Evolutionary conservation across 2,113 vertebrate genomes (phyloP).

Genomic region (Lepidothrix coronata): DNA sequence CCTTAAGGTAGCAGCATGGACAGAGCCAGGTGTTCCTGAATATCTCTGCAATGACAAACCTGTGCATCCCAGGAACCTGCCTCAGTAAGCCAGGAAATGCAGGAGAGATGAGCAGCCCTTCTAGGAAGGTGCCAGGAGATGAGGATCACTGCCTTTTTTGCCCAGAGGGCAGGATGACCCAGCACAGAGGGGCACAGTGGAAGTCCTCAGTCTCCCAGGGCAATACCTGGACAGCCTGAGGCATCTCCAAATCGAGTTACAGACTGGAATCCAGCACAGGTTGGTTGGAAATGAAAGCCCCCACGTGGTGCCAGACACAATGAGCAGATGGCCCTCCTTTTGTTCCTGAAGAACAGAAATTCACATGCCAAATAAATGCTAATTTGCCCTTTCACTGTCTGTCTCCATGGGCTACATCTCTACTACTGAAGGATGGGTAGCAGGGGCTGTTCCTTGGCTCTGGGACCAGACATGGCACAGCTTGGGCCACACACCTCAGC

Average conservation of each 20-base stretch:
- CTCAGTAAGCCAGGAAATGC: neutral
- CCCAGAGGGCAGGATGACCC: neutral
- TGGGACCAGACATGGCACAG: neutral
- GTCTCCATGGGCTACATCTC: conserved; percentile 26
- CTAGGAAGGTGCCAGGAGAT: neutral
- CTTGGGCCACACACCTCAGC: neutral
- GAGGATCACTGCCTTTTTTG: neutral
- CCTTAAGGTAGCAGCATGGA: neutral
- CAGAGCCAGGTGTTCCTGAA: accelerated
- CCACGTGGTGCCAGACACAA: conserved; percentile 33
- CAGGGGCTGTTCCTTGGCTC: conserved; percentile 8
- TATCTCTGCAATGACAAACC: neutral
- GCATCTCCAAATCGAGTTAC: neutral
- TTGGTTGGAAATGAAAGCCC: neutral
- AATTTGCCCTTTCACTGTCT: conserved; percentile 67
- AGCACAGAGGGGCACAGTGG: too few species aligned
- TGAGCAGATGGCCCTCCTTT: conserved; percentile 57
- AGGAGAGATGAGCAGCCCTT: neutral
- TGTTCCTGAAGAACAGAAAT: conserved; percentile 44
- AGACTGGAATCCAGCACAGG: neutral
- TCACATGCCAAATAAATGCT: conserved; percentile 50
- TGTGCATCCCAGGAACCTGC: neutral
- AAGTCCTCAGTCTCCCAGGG: neutral
- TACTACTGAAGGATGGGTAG: neutral
- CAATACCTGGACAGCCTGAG: neutral